Evolutionary conservation across 2,113 vertebrate genomes (phyloP), one percentile per base, ranked within the genome.

Genomic region (Clarias macrocephalus): DNA sequence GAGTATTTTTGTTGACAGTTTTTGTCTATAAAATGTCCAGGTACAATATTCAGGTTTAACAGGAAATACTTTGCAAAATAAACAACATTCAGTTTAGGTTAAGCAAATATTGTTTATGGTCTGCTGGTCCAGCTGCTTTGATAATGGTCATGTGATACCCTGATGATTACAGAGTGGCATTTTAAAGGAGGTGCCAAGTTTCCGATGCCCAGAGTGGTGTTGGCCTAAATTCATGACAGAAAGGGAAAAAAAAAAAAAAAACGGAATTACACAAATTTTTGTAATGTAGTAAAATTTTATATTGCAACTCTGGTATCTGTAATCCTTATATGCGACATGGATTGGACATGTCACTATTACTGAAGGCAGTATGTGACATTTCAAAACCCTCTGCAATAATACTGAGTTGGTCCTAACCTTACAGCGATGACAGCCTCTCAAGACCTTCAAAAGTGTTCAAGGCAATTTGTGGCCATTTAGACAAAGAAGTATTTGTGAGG

Each of bases 171-270:
- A 80, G 72, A 73, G 48, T 82, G 66, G 75, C 82, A 76, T 84
- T 77, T 87, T 62, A 88, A 81, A 86, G 85, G 87, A 88, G 88
- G 37, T 80, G 80, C 80, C 83, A 80, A 80, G 60, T 89, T 88
- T 80, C 72, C 33, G 79, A 83, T 48, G 16, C 42, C 76, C 48
- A 83, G 63, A 56, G 62, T 81, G 66, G 75, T 68, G n/a, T 56
- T 21, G 73, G 73, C 4, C 30, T 66, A 75, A n/a, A 23, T 3
- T 10, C 30, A 23, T 5, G 3, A 85, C 25, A 6, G 8, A 65
- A 25, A 54, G 42, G 2, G 18, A 59, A 0, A 7, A 42, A 48
- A 48, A 48, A 48, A 3, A 5, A 5, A 80, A 79, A 56, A 80
- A 80, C 75, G n/a, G n/a, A n/a, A 85, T 18, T 52, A 30, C 70